These are phyloP conservation scores for Decapterus maruadsi DNA, from an alignment of 2,797 vertebrate species.

Conservation along the genomic window DNA sequence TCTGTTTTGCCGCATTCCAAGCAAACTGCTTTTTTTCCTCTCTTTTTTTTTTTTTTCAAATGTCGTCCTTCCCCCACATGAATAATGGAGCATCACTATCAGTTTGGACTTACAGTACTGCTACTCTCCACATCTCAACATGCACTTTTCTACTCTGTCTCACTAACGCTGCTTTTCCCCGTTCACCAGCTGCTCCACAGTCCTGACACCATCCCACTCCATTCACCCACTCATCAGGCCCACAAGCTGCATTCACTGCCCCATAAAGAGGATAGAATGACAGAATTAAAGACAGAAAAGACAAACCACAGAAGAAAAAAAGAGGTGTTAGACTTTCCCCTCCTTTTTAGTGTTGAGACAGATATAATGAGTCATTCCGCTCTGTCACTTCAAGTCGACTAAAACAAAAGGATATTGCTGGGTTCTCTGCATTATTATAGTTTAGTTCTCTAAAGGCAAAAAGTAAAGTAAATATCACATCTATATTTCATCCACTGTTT, in stretches of 20 bases:
- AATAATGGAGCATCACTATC: constrained; percentile 41
- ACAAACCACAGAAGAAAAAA: neutral
- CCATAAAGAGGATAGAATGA: constrained; percentile 9
- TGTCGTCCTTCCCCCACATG: constrained; percentile 3
- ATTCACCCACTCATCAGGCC: constrained; percentile 38
- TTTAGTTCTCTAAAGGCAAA: neutral
- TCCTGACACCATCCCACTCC: constrained; percentile 31
- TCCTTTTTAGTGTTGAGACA: constrained; percentile 34
- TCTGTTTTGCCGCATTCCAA: constrained; percentile 18
- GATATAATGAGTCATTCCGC: constrained; percentile 33
- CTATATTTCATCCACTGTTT: neutral
- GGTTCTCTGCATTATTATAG: constrained; percentile 6
- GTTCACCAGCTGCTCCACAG: constrained; percentile 8
- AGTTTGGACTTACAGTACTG: neutral
- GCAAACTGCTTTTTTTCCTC: neutral
- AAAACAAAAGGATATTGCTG: constrained; percentile 22
- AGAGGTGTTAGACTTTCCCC: constrained; percentile 30
- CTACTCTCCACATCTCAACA: constrained; percentile 1
- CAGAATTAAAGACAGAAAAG: constrained; percentile 27
- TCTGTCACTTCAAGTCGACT: constrained; percentile 26
- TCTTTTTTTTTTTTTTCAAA: neutral
- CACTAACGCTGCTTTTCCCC: constrained; percentile 6
- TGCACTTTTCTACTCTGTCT: constrained; percentile 21
- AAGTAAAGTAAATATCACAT: neutral
- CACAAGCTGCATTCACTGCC: constrained; percentile 12